These are phyloP conservation scores for Zosterops lateralis DNA, from an alignment of 2,113 vertebrate genomes.

Conservation along the genomic window DNA sequence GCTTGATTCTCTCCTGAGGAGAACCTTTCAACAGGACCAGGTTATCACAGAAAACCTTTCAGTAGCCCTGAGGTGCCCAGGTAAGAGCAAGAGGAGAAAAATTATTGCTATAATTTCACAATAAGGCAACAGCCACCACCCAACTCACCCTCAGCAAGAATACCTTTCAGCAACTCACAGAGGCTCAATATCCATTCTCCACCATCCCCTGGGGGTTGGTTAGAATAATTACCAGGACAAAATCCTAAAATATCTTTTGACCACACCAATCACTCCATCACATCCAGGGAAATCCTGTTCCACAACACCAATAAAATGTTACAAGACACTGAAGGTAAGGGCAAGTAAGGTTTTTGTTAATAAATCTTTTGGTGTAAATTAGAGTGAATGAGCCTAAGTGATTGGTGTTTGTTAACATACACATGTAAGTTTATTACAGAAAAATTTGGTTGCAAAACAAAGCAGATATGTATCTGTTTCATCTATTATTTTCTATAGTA, in stretches of 20 bases:
- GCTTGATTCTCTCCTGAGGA: not conserved
- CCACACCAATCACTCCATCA: not conserved
- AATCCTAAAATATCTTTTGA: not conserved
- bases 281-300: not conserved
- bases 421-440: not conserved
- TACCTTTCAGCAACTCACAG: not conserved
- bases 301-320: not conserved
- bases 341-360: not conserved
- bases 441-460: not conserved
- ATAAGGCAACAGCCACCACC: not conserved
- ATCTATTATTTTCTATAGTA: not conserved
- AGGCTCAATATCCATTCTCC: not conserved
- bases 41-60: not conserved
- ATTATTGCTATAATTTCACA: not conserved
- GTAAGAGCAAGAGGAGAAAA: not conserved
- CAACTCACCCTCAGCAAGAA: not conserved
- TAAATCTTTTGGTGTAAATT: not conserved
- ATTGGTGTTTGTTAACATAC: not conserved
- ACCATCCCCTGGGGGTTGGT: not conserved
- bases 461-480: not conserved
- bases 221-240: not conserved
- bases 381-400: rapidly evolving
- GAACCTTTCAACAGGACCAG: not conserved
- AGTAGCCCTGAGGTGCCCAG: not conserved
- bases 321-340: not conserved